A percentile compares a stretch with the other conserved stretches of the same genome.
Conservation (phyloP, 2,888 invertebrate genomes). For the Crioceris asparagi region DNA sequence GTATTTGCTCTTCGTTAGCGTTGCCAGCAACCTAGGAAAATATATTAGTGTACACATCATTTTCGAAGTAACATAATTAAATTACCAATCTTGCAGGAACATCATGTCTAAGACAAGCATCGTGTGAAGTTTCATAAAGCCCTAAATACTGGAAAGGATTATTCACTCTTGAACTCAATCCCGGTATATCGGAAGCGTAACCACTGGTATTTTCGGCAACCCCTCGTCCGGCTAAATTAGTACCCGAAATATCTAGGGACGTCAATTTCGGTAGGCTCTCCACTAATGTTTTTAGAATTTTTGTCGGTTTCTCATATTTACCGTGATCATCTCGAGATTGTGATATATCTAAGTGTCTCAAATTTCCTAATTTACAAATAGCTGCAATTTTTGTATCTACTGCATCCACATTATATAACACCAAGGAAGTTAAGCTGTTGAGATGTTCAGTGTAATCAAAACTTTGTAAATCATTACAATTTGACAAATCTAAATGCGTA, state of each 20-base stretch:
- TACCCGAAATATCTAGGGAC: slow-evolving; percentile 90
- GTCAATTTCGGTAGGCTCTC: slow-evolving; percentile 61
- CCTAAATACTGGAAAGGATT: slow-evolving; percentile 83
- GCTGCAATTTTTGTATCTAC: slow-evolving; percentile 51
- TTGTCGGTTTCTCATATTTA: slow-evolving; percentile 64
- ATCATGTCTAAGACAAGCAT: slow-evolving; percentile 81
- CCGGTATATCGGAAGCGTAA: slow-evolving; percentile 69
- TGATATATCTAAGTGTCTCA: slow-evolving; percentile 76
- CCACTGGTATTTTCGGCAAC: slow-evolving; percentile 47
- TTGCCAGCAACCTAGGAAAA: slow-evolving; percentile 73
- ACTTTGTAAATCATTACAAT: slow-evolving; percentile 51
- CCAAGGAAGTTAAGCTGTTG: slow-evolving; percentile 58
- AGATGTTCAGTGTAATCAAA: slow-evolving; percentile 57
- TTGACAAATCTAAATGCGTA: slow-evolving; percentile 61
- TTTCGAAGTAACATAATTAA: slow-evolving; percentile 10
- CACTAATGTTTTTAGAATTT: slow-evolving; percentile 59
- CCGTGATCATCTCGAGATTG: slow-evolving; percentile 59
- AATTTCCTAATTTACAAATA: slow-evolving; percentile 46
- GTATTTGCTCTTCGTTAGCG: slow-evolving; percentile 80
- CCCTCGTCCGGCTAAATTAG: slow-evolving; percentile 84
- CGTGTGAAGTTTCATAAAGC: slow-evolving; percentile 79
- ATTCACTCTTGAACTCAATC: slow-evolving; percentile 64
- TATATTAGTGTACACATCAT: background rate
- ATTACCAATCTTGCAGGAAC: slow-evolving; percentile 80
- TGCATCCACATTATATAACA: slow-evolving; percentile 70